phyloP scores from a whole-genome alignment of 2,113 vertebrate genomes.

The Seriola dumerili region DNA sequence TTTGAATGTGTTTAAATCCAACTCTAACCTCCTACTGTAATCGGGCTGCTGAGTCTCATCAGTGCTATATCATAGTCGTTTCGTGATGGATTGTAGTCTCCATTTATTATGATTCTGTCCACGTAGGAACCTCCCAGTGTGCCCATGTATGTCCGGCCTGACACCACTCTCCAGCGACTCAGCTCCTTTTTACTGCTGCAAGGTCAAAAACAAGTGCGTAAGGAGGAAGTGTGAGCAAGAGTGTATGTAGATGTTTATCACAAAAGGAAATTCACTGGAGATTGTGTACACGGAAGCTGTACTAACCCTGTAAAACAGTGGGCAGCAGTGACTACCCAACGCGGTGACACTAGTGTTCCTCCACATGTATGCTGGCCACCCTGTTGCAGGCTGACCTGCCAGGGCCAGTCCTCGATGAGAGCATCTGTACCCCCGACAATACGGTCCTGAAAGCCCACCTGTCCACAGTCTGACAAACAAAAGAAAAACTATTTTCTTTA shows the following conservation, averaged over 20 bases:
- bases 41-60: conserved; percentile 86
- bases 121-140: conserved; percentile 76
- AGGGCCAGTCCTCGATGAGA: conserved; percentile 88
- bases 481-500: background rate
- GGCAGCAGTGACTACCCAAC: conserved; percentile 88
- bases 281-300: background rate
- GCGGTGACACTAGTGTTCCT: conserved; percentile 87
- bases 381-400: conserved; percentile 93
- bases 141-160: conserved; percentile 76
- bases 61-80: conserved; percentile 91
- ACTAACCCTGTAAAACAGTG: conserved; percentile 87
- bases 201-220: background rate
- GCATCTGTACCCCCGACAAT: conserved; percentile 88
- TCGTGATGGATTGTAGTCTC: conserved; percentile 21
- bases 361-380: conserved; percentile 88
- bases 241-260: background rate
- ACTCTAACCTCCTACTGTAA: conserved; percentile 85
- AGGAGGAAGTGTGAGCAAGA: background rate
- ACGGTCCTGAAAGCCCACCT: conserved; percentile 63
- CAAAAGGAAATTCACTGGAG: background rate
- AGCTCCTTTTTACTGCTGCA: conserved; percentile 70
- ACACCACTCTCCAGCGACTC: conserved; percentile 86
- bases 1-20: background rate
- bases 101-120: conserved; percentile 86
- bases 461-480: conserved; percentile 85